phyloP scores from a whole-genome alignment of 2,113 vertebrate genomes.

The Tautogolabrus adspersus region DNA sequence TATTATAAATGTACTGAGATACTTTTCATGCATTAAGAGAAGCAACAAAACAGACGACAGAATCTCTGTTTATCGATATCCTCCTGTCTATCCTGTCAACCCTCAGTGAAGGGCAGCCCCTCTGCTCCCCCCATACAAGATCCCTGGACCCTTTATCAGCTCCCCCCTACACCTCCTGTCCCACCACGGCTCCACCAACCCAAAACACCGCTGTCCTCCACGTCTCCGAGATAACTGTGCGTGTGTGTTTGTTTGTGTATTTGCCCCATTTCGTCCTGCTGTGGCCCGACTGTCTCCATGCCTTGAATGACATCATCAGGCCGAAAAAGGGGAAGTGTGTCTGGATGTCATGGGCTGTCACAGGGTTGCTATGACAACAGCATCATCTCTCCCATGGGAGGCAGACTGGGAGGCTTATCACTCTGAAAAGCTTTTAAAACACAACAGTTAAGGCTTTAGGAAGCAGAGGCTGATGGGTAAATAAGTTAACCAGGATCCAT shows the following conservation, averaged over 20 bases:
- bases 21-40: too few species aligned
- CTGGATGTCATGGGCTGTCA: constrained; percentile 40
- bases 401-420: constrained; percentile 79
- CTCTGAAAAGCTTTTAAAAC: constrained; percentile 75
- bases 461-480: constrained; percentile 79
- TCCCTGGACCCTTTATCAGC: constrained; percentile 88
- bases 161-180: constrained; percentile 11
- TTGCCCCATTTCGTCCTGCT: constrained; percentile 20
- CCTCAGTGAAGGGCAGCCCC: constrained; percentile 84
- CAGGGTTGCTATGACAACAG: constrained; percentile 62
- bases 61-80: neutral
- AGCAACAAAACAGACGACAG: too few species aligned
- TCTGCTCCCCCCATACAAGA: constrained; percentile 83
- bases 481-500: constrained; percentile 78
- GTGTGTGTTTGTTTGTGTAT: constrained; percentile 14
- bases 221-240: constrained; percentile 89
- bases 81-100: constrained; percentile 81
- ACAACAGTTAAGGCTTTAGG: constrained; percentile 48
- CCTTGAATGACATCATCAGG: constrained; percentile 65
- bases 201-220: constrained; percentile 80
- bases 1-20: too few species aligned
- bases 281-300: constrained; percentile 50
- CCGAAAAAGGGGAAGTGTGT: constrained; percentile 31
- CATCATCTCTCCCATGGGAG: constrained; percentile 64
- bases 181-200: constrained; percentile 84